Evolutionary conservation across 2,113 vertebrate species (phyloP).

Genomic region (Lycaon pictus): DNA sequence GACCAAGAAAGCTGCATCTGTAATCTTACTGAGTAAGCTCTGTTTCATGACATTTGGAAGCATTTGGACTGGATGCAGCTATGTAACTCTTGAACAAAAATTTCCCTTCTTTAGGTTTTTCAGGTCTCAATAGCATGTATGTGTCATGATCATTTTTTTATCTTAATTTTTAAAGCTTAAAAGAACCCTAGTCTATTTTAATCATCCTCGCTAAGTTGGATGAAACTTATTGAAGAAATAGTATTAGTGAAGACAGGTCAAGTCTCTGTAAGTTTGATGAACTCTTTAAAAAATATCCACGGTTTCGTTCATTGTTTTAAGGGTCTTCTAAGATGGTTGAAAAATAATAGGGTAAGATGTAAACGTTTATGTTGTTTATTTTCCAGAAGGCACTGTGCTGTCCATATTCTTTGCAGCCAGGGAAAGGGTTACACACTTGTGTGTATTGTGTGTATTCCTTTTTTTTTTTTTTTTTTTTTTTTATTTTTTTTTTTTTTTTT

Average conservation of each 20-base stretch:
- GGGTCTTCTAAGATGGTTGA: neutral
- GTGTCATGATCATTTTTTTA: neutral
- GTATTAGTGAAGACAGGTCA: neutral
- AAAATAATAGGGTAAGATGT: neutral
- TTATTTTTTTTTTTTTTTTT: too few species aligned
- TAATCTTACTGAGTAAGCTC: neutral
- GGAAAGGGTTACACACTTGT: neutral
- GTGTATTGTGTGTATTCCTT: neutral
- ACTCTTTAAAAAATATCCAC: neutral
- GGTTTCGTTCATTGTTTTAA: slow-evolving; percentile 13
- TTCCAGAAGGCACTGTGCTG: neutral
- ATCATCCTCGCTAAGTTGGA: neutral
- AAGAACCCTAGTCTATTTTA: neutral
- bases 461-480: too few species aligned
- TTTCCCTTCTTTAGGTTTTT: neutral
- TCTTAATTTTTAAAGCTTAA: slow-evolving; percentile 20
- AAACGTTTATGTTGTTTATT: neutral
- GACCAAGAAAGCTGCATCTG: neutral
- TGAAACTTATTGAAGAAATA: neutral
- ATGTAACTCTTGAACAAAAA: neutral
- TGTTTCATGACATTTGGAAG: neutral
- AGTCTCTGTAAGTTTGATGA: neutral
- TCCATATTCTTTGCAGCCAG: too few species aligned
- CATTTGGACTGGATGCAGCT: neutral
- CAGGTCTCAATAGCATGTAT: neutral